Evolutionary conservation across 1,140 invertebrate species (phyloP), one percentile per base, ranked within the genome.

Genomic region (Marisa cornuarietis): DNA sequence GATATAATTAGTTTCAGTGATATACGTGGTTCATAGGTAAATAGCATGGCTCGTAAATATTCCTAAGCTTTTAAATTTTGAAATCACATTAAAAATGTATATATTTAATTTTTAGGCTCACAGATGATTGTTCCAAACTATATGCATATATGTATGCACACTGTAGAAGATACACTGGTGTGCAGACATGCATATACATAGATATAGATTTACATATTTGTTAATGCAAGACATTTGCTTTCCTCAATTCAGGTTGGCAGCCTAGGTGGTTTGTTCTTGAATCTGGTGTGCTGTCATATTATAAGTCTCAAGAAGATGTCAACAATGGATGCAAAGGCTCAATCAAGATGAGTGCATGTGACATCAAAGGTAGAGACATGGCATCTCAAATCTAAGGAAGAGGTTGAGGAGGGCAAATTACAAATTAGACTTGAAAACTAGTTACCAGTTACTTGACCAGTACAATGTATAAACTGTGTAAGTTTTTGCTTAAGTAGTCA

Each of bases 271-370:
- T 96, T 92, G 93, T 96, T 69, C 91, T 96, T 83, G 94, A 95
- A 85, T 94, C 95, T 92, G 95, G 95, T 61, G 93, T 95, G 72
- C 88, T 96, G 84, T 95, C 95, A 2, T 96, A 96, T 89, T 96
- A 96, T 88, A 95, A 95, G 89, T 95, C 95, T 9, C 93, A 95
- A 87, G 95, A 96, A 83, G 95, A 96, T 92, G 95, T 95, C 6
- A 94, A 93, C 88, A 94, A 95, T 92, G 95, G 95, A 10, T 96
- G 95, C 89, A 96, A 96, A 92, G 95, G 95, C 20, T 96, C 95
- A 62, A 93, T 96, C 75, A 95, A 95, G 91, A 93, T 96, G 84
- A 93, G 94, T 78, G 95, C 95, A 49, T 95, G 95, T 92, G 95
- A 96, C 92, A 96, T 96, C 78, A 77, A 77, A 77, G 76, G 76